Conservation (phyloP, 2,797 vertebrate genomes). For the Etheostoma nigrum region DNA sequence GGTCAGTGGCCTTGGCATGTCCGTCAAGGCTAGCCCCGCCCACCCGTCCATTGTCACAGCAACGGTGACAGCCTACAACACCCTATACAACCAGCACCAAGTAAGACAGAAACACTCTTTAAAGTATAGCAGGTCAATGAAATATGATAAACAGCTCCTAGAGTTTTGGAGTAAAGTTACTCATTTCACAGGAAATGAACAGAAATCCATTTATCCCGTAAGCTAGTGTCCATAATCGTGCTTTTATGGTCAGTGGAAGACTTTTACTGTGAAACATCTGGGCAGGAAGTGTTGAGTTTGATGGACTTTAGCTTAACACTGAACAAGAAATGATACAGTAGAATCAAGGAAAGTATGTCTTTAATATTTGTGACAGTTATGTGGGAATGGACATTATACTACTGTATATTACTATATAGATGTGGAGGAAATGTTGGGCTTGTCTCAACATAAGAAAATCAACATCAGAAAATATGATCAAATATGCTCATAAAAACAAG, state of each 20-base stretch:
- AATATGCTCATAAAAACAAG: background rate
- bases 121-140: background rate
- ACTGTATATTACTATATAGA: no score
- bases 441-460: background rate
- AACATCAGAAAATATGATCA: background rate
- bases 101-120: constrained; percentile 44
- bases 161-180: no score
- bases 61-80: constrained; percentile 81
- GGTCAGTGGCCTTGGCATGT: constrained; percentile 81
- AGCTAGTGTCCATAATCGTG: no score
- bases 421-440: background rate
- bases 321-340: background rate
- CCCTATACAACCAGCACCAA: constrained; percentile 78
- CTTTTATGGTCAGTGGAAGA: background rate
- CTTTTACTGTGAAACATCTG: background rate
- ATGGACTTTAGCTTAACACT: background rate
- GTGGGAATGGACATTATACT: background rate
- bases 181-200: no score
- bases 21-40: constrained; percentile 63
- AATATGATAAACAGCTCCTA: no score
- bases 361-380: background rate
- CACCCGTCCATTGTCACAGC: constrained; percentile 77
- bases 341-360: background rate
- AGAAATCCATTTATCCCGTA: no score
- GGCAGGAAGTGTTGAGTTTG: background rate